Conservation (phyloP, 1,140 invertebrate genomes). For the Sarcophaga peregrina region DNA sequence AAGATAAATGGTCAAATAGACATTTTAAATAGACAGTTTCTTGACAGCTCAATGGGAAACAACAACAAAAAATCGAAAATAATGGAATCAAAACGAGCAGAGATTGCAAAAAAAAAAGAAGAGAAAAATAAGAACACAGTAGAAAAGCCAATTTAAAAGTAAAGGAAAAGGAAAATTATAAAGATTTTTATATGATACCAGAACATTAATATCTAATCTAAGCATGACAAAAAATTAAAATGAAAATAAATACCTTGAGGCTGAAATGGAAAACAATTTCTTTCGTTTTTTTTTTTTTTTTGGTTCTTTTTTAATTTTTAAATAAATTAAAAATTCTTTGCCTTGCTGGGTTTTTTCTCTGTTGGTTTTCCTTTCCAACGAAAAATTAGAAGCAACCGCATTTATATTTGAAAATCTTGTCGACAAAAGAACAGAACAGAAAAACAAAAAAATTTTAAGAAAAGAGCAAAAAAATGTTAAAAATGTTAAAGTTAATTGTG, state of each 20-base stretch:
- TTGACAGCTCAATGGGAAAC: slow-evolving; percentile 21
- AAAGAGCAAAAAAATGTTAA: neutral
- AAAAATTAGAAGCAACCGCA: neutral
- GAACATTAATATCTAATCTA: neutral
- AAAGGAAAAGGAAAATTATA: neutral
- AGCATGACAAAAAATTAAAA: neutral
- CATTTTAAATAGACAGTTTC: slow-evolving; percentile 38
- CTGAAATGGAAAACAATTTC: neutral
- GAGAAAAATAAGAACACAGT: neutral
- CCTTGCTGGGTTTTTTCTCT: neutral
- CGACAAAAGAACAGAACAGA: neutral
- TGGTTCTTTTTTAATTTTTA: neutral
- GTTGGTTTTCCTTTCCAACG: no score
- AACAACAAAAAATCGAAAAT: neutral
- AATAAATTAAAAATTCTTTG: slow-evolving; percentile 12
- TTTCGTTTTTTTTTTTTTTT: no score
- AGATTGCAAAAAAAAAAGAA: neutral
- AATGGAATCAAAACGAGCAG: neutral
- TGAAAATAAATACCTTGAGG: neutral
- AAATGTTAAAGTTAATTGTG: slow-evolving; percentile 33
- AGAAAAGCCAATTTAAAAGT: slow-evolving; percentile 21
- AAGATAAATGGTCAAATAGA: slow-evolving; percentile 41
- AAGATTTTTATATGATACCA: neutral
- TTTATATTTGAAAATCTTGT: neutral
- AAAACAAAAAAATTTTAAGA: neutral